A percentile compares a stretch with the other conserved stretches of the same genome.
Conservation (phyloP, 1,140 invertebrate species). For the Centruroides vittatus region DNA sequence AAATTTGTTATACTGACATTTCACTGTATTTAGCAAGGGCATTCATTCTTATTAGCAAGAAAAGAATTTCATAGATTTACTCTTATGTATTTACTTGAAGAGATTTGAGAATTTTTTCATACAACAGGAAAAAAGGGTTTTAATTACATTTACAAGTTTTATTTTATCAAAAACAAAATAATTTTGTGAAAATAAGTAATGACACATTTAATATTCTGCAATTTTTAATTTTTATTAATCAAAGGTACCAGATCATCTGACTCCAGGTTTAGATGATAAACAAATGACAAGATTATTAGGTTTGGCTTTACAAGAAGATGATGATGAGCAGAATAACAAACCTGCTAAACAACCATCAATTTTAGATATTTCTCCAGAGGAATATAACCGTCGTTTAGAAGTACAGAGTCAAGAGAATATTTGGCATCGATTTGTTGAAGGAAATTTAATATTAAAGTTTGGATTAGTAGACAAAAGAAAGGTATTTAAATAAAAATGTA, state of each 20-base stretch:
- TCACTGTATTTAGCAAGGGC: no score
- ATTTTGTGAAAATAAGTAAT: background rate
- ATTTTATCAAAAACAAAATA: background rate
- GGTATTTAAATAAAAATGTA: constrained; percentile 23
- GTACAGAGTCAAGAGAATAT: constrained; percentile 57
- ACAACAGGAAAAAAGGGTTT: no score
- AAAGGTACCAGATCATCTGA: constrained; percentile 28
- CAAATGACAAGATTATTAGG: constrained; percentile 60
- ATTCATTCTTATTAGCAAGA: no score
- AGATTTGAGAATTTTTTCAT: no score
- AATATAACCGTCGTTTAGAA: constrained; percentile 41
- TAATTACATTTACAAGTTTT: no score
- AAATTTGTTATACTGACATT: no score
- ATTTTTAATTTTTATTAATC: no score
- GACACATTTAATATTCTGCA: background rate
- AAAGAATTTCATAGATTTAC: no score
- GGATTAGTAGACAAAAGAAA: constrained; percentile 90
- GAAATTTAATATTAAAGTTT: constrained; percentile 85
- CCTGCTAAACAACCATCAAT: constrained; percentile 15
- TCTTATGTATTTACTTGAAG: no score
- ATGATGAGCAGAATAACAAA: constrained; percentile 3
- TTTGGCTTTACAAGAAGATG: constrained; percentile 42
- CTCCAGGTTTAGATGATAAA: constrained; percentile 69
- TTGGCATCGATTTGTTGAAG: constrained; percentile 75
- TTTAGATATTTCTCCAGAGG: constrained; percentile 24